Percentiles rank a stretch among this genome's conserved stretches.
phyloP scores from a whole-genome alignment of 2,797 vertebrate species.

The Leptodactylus fallax region DNA sequence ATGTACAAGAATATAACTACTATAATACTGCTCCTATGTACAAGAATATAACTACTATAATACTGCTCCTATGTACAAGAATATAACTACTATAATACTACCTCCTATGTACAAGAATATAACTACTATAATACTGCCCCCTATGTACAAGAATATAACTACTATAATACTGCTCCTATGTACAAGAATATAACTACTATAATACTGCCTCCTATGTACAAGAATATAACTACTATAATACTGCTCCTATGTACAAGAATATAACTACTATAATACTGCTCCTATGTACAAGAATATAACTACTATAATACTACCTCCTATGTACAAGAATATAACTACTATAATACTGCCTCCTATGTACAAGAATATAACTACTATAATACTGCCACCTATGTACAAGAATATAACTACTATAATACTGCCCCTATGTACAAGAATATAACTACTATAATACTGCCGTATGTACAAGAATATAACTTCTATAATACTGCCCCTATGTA shows the following conservation, averaged over 20 bases:
- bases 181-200: no score
- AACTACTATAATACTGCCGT: constrained; percentile 5
- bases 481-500: neutral
- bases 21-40: constrained; percentile 5
- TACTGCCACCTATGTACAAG: neutral
- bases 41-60: constrained; percentile 10
- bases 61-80: neutral
- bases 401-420: constrained; percentile 10
- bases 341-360: neutral
- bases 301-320: constrained; percentile 10
- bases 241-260: neutral
- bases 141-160: neutral
- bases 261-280: constrained; percentile 4
- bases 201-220: no score
- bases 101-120: neutral
- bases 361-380: constrained; percentile 8
- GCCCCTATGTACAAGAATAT: neutral
- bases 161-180: no score
- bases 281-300: constrained; percentile 5
- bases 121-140: neutral
- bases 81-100: constrained; percentile 1
- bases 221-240: no score
- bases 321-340: constrained; percentile 6
- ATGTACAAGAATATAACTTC: constrained; percentile 6
- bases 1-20: constrained; percentile 7